These are phyloP conservation scores for Agapornis roseicollis DNA, from an alignment of 2,113 vertebrate species.

Conservation along the genomic window DNA sequence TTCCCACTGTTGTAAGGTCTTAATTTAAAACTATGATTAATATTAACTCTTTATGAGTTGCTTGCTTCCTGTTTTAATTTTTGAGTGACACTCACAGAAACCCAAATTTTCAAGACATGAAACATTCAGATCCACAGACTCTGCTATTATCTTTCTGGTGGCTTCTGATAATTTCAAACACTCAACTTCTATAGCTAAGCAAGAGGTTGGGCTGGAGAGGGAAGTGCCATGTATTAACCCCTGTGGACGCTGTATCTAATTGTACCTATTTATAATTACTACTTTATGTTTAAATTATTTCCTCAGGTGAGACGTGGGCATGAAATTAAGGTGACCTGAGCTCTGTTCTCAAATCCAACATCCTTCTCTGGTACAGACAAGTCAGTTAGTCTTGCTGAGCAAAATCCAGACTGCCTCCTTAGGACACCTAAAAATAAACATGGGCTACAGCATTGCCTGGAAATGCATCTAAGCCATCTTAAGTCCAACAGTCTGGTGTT, in stretches of 20 bases:
- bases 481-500: not conserved
- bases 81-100: not conserved
- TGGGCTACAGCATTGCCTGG: not conserved
- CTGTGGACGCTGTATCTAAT: rapidly evolving
- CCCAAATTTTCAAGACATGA: not conserved
- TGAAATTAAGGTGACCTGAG: not conserved
- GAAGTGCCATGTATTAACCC: not conserved
- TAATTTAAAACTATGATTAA: not conserved
- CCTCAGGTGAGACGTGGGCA: rapidly evolving
- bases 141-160: not conserved
- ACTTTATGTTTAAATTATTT: not conserved
- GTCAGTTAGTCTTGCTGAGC: not conserved
- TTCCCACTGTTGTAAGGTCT: not conserved
- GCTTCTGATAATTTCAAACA: not conserved
- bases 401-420: not conserved
- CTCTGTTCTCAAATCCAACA: not conserved
- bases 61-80: not conserved
- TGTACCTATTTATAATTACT: not conserved
- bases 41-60: not conserved
- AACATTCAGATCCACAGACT: not conserved
- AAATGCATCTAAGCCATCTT: not conserved
- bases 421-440: not conserved
- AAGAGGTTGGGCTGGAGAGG: not conserved
- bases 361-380: not conserved
- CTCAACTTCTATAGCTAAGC: not conserved